Conservation (phyloP, 2,888 invertebrate genomes). For the Syritta pipiens region DNA sequence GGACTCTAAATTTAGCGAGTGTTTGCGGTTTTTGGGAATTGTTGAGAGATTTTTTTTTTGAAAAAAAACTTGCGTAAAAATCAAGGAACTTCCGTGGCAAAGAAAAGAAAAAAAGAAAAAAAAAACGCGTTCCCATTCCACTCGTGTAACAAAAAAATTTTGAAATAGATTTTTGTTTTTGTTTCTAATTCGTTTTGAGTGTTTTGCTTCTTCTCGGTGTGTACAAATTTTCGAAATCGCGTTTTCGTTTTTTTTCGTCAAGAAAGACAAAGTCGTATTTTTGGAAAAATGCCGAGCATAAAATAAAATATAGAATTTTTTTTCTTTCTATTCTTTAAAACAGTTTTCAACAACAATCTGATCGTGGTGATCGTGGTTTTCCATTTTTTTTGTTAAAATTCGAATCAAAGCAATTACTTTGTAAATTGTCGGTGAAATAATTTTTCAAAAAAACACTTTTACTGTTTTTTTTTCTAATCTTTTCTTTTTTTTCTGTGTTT, state of each 20-base stretch:
- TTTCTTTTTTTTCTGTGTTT: not conserved
- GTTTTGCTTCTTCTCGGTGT: constrained; percentile 8
- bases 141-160: constrained; percentile 15
- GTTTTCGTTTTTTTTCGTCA: not conserved
- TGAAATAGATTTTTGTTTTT: constrained; percentile 26
- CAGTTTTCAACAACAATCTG: constrained; percentile 29
- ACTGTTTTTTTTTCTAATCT: constrained; percentile 8
- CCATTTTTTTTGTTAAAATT: constrained; percentile 13
- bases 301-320: constrained; percentile 10
- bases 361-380: constrained; percentile 20
- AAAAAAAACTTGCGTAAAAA: constrained; percentile 16
- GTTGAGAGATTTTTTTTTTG: constrained; percentile 7
- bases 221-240: not conserved
- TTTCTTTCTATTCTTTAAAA: constrained; percentile 16
- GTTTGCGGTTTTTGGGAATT: constrained; percentile 36
- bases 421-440: not conserved
- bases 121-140: not conserved
- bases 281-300: constrained; percentile 50
- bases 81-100: not conserved
- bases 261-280: too few relatives aligned
- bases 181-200: not conserved
- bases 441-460: constrained; percentile 7
- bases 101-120: not conserved
- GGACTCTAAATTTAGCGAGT: constrained; percentile 59
- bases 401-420: constrained; percentile 1